Evolutionary conservation across 2,888 invertebrate genomes (phyloP), one percentile per base, ranked within the genome.

Genomic region (Leptinotarsa peninsularis): DNA sequence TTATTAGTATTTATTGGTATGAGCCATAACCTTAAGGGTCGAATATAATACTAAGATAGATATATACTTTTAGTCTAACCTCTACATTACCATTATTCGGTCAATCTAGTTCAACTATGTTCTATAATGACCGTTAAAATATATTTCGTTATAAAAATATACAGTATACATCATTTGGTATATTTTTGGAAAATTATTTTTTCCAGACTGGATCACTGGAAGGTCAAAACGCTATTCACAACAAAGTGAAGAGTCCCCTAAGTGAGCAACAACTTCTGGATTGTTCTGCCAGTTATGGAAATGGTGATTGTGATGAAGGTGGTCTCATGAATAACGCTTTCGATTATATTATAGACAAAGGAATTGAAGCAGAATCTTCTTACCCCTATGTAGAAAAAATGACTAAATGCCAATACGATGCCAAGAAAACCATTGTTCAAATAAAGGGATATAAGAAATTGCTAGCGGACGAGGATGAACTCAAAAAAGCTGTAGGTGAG

Each of bases 241-340:
- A 88, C 33, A 89, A 89, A 14, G 85, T 86, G 69, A 83, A 90
- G 49, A 86, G 88, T 3, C 89, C 90, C 49, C 84, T 91, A 23
- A 90, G 90, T 78, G 89, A 90, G 77, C 91, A 91, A 81, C 90
- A 91, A 82, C 84, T 91, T 49, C 86, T 91, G 27, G 91, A 91
- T 81, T 91, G 91, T 81, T 88, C 89, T 1, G 81, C 76, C 4
- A 81, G 85, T 10, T 89, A 88, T 76, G 89, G 88, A 4, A 91
- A 90, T 81, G 82, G 86, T 56, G 91, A 90, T 2, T 91, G 91
- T 81, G 4, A 49, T 0, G 82, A 87, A 21, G 91, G 91, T 49
- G 91, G 90, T 56, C 80, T 88, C 43, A 89, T 90, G 89, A 88
- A 89, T 77, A 83, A 86, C 15, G 89, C 89, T 43, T 90, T 89